Evolutionary conservation across 92 coral and sea anemone genomes (phyloP), one percentile per base, ranked within the genome.

Genomic region (Parazoanthus swiftii): DNA sequence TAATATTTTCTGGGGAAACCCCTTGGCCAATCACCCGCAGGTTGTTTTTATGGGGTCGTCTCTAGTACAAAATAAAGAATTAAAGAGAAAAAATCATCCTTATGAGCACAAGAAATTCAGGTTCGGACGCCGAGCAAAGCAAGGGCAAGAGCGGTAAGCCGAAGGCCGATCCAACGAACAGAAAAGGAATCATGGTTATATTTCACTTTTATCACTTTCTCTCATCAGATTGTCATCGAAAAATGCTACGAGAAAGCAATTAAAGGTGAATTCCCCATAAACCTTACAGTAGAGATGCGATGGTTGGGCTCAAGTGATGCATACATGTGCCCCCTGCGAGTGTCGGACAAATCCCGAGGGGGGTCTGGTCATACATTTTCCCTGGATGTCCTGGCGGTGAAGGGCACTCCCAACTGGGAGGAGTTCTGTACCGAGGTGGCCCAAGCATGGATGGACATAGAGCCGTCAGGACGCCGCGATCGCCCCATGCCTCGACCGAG

Each of bases 321-420:
- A 9, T 82, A 82, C 76, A 20, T 82, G 76, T 82, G 86, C 18
- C 86, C 86, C 54, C 86, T 82, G 5, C 86, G 86, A 43, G 86
- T 67, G 76, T 38, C 76, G 10, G 86, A 39, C 54, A 42, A 42
- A 65, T 33, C 86, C 86, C 86, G 65, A 42, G 86, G 86, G 86
- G 86, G 86, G 56, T 82, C 86, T 13, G 86, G 86, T 37, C 86
- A 46, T 43, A 67, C 86, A 0, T 82, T 66, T 63, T 70, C 58
- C 14, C 59, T 82, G 75, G 86, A 82, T 65, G 76, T 82, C 54
- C 74, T 82, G 44, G 86, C 56, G 2, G 86, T 82, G 29, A 82
- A 82, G 48, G 86, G 86, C 54, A 82, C 86, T 3, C 86, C 86
- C 8, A 82, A 82, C 16, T 82, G 86, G 86, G 86, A 82, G 86